These are phyloP conservation scores for Pandion haliaetus DNA, from an alignment of 2,113 vertebrate genomes.

Conservation along the genomic window DNA sequence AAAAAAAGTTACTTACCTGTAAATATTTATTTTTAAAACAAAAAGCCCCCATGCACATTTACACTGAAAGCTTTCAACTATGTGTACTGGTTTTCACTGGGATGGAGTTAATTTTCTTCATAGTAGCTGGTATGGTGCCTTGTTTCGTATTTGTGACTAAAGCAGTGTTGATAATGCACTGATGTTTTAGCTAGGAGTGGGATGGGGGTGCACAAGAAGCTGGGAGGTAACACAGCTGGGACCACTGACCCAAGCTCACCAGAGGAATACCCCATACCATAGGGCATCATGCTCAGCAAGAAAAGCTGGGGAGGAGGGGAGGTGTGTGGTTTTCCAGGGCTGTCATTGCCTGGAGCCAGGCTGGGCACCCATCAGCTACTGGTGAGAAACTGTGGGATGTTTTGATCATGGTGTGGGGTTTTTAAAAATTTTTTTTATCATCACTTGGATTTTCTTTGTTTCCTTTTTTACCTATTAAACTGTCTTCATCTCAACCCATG, in stretches of 20 bases:
- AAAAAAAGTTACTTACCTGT: background rate
- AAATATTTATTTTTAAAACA: background rate
- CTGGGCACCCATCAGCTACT: background rate
- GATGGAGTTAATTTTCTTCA: background rate
- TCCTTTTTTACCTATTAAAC: background rate
- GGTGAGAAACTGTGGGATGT: background rate
- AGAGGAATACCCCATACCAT: background rate
- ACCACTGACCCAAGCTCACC: background rate
- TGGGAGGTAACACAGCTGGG: background rate
- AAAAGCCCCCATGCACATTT: background rate
- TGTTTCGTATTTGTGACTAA: background rate
- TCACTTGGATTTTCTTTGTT: background rate
- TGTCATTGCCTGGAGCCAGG: background rate
- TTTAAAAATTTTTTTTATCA: background rate
- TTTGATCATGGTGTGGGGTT: too few relatives aligned
- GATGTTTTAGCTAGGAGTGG: background rate
- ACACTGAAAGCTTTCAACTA: background rate
- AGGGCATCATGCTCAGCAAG: background rate
- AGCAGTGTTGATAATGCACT: background rate
- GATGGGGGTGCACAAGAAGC: background rate
- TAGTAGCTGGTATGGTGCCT: background rate
- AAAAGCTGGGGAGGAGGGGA: accelerated
- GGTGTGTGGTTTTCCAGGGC: background rate
- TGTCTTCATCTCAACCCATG: background rate
- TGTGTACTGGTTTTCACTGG: background rate